These are phyloP conservation scores for Lagopus leucura DNA, from an alignment of 2,113 vertebrate species.

Conservation along the genomic window DNA sequence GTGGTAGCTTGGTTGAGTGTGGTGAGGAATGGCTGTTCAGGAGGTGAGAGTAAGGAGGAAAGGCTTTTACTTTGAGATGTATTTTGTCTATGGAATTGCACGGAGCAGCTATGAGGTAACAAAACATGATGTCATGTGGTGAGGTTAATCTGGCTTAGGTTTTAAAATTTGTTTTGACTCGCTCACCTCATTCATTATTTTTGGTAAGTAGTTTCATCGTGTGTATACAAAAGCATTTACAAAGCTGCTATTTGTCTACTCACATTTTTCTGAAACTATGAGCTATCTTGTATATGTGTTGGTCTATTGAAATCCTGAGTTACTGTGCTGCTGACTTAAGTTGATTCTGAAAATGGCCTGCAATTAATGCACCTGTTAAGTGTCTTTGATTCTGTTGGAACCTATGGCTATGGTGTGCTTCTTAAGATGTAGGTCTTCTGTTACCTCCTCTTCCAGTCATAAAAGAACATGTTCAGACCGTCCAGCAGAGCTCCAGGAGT, in stretches of 20 bases:
- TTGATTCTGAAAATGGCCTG: background rate
- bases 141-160: background rate
- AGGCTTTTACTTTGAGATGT: background rate
- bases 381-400: background rate
- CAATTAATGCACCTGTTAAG: background rate
- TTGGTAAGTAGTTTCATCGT: background rate
- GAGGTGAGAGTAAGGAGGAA: background rate
- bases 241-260: background rate
- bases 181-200: background rate
- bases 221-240: background rate
- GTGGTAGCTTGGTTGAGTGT: background rate
- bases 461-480: background rate
- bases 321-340: fast-evolving
- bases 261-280: background rate
- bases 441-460: background rate
- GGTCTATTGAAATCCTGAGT: background rate
- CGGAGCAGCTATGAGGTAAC: background rate
- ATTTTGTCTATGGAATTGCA: background rate
- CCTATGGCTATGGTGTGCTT: fast-evolving
- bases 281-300: background rate
- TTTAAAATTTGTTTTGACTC: background rate
- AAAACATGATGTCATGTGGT: background rate
- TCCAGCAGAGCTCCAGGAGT: background rate
- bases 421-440: background rate
- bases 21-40: background rate